These are phyloP conservation scores for Cirrhinus molitorella DNA, from an alignment of 2,797 vertebrate genomes.

Conservation along the genomic window DNA sequence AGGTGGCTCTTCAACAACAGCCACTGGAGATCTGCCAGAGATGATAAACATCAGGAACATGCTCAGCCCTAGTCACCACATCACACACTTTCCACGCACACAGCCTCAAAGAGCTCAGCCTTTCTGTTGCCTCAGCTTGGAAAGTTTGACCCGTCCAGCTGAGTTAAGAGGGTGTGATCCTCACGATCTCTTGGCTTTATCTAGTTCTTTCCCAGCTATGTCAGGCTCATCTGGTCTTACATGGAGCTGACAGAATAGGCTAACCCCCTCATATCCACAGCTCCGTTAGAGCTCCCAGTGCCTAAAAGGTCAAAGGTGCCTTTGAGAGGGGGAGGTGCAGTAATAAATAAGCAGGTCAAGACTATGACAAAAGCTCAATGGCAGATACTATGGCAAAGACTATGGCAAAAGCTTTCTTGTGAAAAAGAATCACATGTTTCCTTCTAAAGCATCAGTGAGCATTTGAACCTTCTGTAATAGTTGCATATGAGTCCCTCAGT, in stretches of 20 bases:
- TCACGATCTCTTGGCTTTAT: constrained; percentile 10
- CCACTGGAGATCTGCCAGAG: constrained; percentile 36
- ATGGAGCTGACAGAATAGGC: not conserved
- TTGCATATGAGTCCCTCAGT: too few relatives aligned
- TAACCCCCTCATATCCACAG: not conserved
- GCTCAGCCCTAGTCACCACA: constrained; percentile 57
- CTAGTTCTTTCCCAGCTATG: constrained; percentile 40
- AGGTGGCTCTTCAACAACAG: constrained; percentile 26
- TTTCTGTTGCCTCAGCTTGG: constrained; percentile 61
- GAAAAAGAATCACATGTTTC: too few relatives aligned
- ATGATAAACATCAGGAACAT: constrained; percentile 63
- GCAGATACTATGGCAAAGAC: too few relatives aligned
- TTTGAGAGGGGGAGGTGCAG: constrained; percentile 5
- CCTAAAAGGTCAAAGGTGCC: constrained; percentile 12
- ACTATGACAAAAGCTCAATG: not conserved
- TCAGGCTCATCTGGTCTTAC: not conserved
- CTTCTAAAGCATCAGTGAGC: too few relatives aligned
- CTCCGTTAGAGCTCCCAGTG: not conserved
- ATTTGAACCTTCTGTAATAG: too few relatives aligned
- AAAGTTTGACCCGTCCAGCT: constrained; percentile 42
- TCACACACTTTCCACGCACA: constrained; percentile 56
- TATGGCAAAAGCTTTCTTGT: too few relatives aligned
- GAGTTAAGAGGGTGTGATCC: constrained; percentile 35
- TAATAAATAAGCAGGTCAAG: not conserved
- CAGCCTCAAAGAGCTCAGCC: not conserved